Conservation (phyloP, 2,797 vertebrate species). For the Tokudaia muenninki region DNA sequence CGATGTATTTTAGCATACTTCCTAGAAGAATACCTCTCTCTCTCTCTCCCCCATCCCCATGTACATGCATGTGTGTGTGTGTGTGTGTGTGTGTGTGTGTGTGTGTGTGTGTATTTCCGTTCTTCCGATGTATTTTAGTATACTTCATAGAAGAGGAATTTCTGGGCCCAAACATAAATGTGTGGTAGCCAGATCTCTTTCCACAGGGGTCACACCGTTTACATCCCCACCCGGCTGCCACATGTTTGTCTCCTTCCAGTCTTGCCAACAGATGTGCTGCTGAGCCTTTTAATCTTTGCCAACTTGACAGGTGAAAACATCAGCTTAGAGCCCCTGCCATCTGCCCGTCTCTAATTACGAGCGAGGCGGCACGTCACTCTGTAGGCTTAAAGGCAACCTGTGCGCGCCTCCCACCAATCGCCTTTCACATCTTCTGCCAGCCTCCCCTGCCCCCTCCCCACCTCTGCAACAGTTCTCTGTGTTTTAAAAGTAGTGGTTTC, state of each 20-base stretch:
- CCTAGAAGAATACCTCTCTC: neutral
- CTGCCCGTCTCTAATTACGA: constrained; percentile 52
- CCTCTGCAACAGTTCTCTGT: neutral
- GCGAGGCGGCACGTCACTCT: neutral
- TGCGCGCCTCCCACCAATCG: neutral
- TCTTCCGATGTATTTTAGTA: neutral
- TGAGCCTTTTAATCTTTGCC: constrained; percentile 9
- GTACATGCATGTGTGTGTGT: neutral
- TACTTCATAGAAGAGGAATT: neutral
- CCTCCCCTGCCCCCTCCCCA: neutral
- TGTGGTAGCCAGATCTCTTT: neutral
- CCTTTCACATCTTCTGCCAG: neutral
- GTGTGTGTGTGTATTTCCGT: neutral
- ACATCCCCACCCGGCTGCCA: neutral
- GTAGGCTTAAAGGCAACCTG: neutral
- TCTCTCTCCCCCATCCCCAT: neutral
- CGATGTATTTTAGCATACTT: neutral
- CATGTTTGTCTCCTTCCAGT: neutral
- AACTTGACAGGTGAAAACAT: constrained; percentile 17
- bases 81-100: neutral
- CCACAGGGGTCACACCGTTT: fast-evolving
- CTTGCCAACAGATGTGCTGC: neutral
- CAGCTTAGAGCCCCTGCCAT: neutral
- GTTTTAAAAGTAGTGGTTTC: neutral
- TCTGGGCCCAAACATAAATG: neutral